A percentile compares a stretch with the other conserved stretches of the same genome.
Conservation (phyloP, 2,888 invertebrate species). For the Julus scanicus region DNA sequence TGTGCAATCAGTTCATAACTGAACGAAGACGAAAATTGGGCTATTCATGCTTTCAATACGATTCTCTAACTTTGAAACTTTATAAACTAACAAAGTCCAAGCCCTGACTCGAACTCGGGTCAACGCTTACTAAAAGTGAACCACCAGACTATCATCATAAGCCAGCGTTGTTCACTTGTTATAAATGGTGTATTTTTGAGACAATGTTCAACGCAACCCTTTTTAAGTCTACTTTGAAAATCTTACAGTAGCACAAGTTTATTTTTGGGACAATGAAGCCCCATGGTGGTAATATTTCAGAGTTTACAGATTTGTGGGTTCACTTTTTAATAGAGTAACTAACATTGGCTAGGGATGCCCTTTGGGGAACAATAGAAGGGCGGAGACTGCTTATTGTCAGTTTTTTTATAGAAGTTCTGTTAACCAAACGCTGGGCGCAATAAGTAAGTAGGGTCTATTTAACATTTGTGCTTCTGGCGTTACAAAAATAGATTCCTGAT, state of each 20-base stretch:
- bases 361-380: conserved; percentile 17
- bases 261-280: background rate
- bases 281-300: background rate
- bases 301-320: background rate
- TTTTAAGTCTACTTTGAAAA: background rate
- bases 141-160: too few relatives aligned
- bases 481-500: conserved; percentile 12
- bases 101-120: too few relatives aligned
- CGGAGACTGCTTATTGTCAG: conserved; percentile 12
- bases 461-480: conserved; percentile 25
- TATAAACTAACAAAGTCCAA: too few relatives aligned
- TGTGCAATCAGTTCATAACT: too few relatives aligned
- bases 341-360: background rate
- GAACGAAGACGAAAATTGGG: too few relatives aligned
- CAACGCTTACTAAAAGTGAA: too few relatives aligned
- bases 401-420: background rate
- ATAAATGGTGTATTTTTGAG: background rate
- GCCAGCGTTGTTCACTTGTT: too few relatives aligned
- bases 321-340: conserved; percentile 8
- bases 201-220: background rate
- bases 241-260: background rate
- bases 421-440: background rate
- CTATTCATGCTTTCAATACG: too few relatives aligned
- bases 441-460: background rate
- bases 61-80: too few relatives aligned